phyloP scores from a whole-genome alignment of 2,888 invertebrate genomes.

The Eueremaeus valkanovi region DNA sequence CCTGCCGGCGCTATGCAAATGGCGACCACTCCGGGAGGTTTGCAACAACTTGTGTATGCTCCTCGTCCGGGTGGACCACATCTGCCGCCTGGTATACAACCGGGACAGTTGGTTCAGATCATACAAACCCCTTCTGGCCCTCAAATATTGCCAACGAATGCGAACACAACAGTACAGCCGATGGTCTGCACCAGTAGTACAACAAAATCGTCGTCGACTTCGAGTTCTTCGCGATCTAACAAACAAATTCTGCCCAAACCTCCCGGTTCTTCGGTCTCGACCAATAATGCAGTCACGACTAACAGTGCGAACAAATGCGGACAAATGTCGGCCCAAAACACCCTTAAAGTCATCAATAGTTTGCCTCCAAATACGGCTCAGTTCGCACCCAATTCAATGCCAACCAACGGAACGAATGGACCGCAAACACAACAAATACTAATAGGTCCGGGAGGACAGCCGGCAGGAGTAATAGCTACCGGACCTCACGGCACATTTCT shows the following conservation, averaged over 20 bases:
- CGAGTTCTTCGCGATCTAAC: slow-evolving; percentile 55
- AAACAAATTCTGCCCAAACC: slow-evolving; percentile 54
- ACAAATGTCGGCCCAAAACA: slow-evolving; percentile 39
- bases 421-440: slow-evolving; percentile 43
- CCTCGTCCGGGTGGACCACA: slow-evolving; percentile 7
- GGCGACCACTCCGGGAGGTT: background rate
- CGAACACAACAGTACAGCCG: slow-evolving; percentile 18
- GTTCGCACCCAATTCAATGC: slow-evolving; percentile 8
- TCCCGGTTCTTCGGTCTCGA: slow-evolving; percentile 42
- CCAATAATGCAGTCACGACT: slow-evolving; percentile 22
- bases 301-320: slow-evolving; percentile 35
- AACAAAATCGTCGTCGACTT: slow-evolving; percentile 23
- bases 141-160: slow-evolving; percentile 21
- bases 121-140: slow-evolving; percentile 44
- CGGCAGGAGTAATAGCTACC: too few relatives aligned
- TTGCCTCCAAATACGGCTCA: background rate
- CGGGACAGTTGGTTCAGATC: slow-evolving; percentile 46
- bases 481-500: slow-evolving; percentile 48
- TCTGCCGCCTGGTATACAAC: slow-evolving; percentile 21
- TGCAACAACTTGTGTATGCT: slow-evolving; percentile 35
- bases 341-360: slow-evolving; percentile 41
- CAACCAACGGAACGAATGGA: slow-evolving; percentile 14
- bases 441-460: slow-evolving; percentile 44
- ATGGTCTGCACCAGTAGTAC: background rate
- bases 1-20: slow-evolving; percentile 10